These are phyloP conservation scores for Eudyptes chrysolophus DNA, from an alignment of 2,113 vertebrate species.

Conservation along the genomic window DNA sequence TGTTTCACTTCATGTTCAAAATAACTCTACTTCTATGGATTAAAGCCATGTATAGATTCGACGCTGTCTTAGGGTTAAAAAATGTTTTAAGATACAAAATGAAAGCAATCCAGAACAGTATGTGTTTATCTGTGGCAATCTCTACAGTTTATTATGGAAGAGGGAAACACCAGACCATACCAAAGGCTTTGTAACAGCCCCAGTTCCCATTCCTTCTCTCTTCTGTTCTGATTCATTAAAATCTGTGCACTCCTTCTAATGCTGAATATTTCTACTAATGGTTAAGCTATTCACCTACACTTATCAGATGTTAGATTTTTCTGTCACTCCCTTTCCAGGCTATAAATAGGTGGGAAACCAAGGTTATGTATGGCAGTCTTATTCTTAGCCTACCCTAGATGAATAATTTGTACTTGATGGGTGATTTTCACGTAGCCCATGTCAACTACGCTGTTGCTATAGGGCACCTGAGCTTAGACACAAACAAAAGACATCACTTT, in stretches of 20 bases:
- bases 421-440: not conserved
- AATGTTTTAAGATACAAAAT: not conserved
- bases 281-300: not conserved
- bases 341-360: not conserved
- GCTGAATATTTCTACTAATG: not conserved
- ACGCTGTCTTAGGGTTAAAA: not conserved
- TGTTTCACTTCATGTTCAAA: not conserved
- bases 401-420: not conserved
- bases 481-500: not conserved
- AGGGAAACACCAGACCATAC: not conserved
- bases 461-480: not conserved
- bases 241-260: not conserved
- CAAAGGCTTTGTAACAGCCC: not conserved
- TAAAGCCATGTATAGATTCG: not conserved
- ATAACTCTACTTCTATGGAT: not conserved
- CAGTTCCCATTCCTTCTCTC: not conserved
- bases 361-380: not conserved
- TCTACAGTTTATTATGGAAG: not conserved
- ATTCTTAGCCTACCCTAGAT: not conserved
- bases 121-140: not conserved
- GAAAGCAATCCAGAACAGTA: not conserved
- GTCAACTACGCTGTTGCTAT: not conserved
- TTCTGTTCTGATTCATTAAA: not conserved
- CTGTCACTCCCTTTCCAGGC: not conserved
- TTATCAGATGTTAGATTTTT: not conserved